Conservation (phyloP, 1,140 invertebrate species). For the Calephelis virginiensis region DNA sequence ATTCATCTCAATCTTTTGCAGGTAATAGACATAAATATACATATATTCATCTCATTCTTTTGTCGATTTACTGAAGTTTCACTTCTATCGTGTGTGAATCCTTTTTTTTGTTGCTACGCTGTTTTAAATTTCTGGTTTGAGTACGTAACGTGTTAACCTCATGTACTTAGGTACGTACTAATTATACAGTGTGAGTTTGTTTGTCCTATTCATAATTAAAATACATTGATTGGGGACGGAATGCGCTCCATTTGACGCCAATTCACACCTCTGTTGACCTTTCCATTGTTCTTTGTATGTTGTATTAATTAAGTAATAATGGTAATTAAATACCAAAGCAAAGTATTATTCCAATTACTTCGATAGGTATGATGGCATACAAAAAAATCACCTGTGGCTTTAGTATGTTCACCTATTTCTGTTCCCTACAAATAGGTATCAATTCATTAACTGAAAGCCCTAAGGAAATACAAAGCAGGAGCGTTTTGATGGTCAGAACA, state of each 20-base stretch:
- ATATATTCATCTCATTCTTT: no score
- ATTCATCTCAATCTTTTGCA: no score
- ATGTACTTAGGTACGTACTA: not conserved
- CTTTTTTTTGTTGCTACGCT: no score
- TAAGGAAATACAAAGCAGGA: no score
- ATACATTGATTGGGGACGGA: constrained; percentile 1
- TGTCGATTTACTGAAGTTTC: no score
- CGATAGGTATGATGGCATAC: not conserved
- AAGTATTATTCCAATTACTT: constrained; percentile 5
- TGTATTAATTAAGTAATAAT: constrained; percentile 10
- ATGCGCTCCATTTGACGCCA: constrained; percentile 7
- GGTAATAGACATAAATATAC: no score
- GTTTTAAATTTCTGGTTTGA: no score
- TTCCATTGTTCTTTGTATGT: constrained; percentile 10
- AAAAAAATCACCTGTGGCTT: not conserved
- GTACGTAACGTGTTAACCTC: not conserved
- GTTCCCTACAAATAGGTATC: no score
- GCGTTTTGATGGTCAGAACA: no score
- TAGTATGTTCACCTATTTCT: no score
- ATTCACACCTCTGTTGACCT: constrained; percentile 5
- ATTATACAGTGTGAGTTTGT: constrained; percentile 1
- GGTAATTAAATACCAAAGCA: constrained; percentile 4
- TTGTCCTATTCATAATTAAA: constrained; percentile 14
- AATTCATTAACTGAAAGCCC: no score
- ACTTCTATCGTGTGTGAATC: no score